phyloP scores from a whole-genome alignment of 2,113 vertebrate genomes.

The Saimiri boliviensis region DNA sequence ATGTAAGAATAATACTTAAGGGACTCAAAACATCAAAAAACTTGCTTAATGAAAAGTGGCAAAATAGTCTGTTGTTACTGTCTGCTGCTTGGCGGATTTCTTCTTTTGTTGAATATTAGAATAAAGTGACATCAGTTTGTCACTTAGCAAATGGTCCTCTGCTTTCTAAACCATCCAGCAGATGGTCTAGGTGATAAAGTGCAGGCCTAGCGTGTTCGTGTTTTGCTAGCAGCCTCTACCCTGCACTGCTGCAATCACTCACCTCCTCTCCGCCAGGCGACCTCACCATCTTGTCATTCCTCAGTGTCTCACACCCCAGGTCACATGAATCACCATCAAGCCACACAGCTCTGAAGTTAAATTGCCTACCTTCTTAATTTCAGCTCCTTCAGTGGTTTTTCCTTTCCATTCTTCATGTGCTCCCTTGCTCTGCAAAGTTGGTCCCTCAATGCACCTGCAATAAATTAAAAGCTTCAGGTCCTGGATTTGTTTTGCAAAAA shows the following conservation, averaged over 20 bases:
- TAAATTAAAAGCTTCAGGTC: constrained; percentile 28
- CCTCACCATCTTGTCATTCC: not conserved
- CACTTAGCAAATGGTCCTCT: constrained; percentile 66
- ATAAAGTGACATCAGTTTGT: constrained; percentile 62
- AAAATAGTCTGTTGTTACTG: constrained; percentile 62
- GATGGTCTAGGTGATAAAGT: constrained; percentile 62
- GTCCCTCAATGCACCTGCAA: not conserved
- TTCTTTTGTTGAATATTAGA: constrained; percentile 62
- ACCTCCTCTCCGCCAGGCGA: not conserved
- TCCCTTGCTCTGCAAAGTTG: not conserved
- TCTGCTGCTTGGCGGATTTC: constrained; percentile 48
- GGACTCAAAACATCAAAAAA: constrained; percentile 63
- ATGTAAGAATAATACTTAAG: constrained; percentile 65
- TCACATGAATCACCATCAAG: constrained; percentile 35
- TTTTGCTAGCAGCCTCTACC: not conserved
- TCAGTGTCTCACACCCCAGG: not conserved
- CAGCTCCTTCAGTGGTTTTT: not conserved
- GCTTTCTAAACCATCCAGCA: constrained; percentile 56
- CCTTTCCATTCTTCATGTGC: not conserved
- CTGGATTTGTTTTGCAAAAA: constrained; percentile 9
- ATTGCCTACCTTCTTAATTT: constrained; percentile 1
- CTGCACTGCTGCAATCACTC: not conserved
- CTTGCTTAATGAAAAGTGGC: constrained; percentile 65
- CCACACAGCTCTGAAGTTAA: constrained; percentile 13
- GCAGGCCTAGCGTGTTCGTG: not conserved